Evolutionary conservation across 2,888 invertebrate species (phyloP).

Genomic region (Pollenia griseotomentosa): DNA sequence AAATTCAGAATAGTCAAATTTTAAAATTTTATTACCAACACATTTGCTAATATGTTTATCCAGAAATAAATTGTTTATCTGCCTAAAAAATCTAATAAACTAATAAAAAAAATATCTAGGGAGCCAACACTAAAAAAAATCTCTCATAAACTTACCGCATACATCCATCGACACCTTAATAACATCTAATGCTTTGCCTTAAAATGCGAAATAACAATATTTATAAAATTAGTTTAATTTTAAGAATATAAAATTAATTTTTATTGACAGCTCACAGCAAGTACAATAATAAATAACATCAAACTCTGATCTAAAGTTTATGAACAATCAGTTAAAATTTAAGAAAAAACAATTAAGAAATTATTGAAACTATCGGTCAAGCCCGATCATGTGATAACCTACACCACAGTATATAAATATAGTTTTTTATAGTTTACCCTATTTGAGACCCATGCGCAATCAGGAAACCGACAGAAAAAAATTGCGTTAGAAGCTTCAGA

Average conservation of each 20-base stretch:
- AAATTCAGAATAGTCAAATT: no score
- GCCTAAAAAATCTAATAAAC: background rate
- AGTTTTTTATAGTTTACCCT: no score
- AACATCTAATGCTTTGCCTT: conserved; percentile 8
- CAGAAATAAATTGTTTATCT: conserved; percentile 25
- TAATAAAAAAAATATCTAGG: conserved; percentile 46
- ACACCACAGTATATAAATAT: no score
- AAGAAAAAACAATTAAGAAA: background rate
- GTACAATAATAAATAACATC: conserved; percentile 58
- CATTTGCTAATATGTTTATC: conserved; percentile 7
- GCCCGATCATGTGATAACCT: no score
- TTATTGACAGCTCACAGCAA: conserved; percentile 68
- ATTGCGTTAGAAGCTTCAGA: no score
- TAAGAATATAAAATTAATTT: conserved; percentile 50
- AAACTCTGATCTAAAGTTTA: background rate
- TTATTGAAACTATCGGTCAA: no score
- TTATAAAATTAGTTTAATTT: conserved; percentile 10
- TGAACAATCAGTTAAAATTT: no score
- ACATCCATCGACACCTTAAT: background rate
- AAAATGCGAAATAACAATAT: background rate
- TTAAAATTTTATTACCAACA: conserved; percentile 9
- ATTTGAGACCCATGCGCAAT: no score
- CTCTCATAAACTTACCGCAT: background rate
- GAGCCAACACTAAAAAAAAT: background rate
- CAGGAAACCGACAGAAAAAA: no score